Evolutionary conservation across 2,888 invertebrate genomes (phyloP), one percentile per base, ranked within the genome.

Genomic region (Cremastinae sp.): DNA sequence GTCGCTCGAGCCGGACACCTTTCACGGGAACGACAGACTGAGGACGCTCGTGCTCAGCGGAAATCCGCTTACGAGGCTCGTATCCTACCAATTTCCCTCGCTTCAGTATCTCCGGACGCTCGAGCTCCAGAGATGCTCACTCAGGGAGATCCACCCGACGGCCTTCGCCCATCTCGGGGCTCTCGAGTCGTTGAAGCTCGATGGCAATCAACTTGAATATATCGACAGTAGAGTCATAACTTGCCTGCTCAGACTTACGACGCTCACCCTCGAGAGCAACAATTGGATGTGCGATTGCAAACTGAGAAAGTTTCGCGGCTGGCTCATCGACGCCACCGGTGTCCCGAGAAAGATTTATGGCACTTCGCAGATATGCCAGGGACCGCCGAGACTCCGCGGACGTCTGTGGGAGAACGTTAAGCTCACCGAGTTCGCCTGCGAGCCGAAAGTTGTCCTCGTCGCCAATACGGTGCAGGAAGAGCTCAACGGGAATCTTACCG

Each of bases 261-360:
- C 96, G 0, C 91, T 97, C 36, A 93, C 94, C 9, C 90, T 97
- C 64, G 95, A 96, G 79, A 95, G 95, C 34, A 97, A 97, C 89
- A 96, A 95, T 3, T 97, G 97, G 97, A 93, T 93, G 85, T 97
- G 97, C 89, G 96, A 97, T 88, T 97, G 97, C 89, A 93, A 95
- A 79, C 90, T 97, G 73, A 93, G 96, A 62, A 94, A 94, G 74
- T 96, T 97, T 83, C 93, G 96, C 74, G 94, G 94, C 82, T 97
- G 97, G 96, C 94, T 96, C 87, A 92, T 96, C 64, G 79, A 82
- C 0, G 78, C 80, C 1, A 79, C 81, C 1, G 79, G 82, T 9
- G 34, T 41, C 2, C 92, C 93, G 62, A 94, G 94, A 83, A 96
- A 95, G 83, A 91, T 97, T 64, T 94, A 94, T 76, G 94, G 95